Percentiles rank a stretch among this genome's conserved stretches.
These are phyloP conservation scores for Venusia cambrica DNA, from an alignment of 2,888 invertebrate species.

Conservation along the genomic window DNA sequence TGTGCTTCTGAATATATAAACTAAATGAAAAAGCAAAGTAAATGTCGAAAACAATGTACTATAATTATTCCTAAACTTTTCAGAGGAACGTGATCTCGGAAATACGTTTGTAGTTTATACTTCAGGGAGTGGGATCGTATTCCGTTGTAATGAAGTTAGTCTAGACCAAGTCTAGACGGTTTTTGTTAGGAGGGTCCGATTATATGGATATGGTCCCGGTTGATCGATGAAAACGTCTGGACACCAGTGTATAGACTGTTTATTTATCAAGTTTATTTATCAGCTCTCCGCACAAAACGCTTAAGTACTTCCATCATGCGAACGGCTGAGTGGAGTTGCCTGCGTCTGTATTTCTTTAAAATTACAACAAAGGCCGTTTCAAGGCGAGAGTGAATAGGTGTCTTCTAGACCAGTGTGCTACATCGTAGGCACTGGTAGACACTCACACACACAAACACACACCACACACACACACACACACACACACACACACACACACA, in stretches of 20 bases:
- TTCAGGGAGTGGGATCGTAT: conserved; percentile 20
- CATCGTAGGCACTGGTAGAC: too few relatives aligned
- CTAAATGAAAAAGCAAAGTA: conserved; percentile 25
- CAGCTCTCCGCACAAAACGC: too few relatives aligned
- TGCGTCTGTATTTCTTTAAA: too few relatives aligned
- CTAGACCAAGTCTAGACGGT: conserved; percentile 73
- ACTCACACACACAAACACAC: too few relatives aligned
- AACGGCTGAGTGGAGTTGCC: too few relatives aligned
- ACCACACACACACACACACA: too few relatives aligned
- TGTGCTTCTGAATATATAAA: too few relatives aligned
- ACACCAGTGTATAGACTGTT: conserved; percentile 1
- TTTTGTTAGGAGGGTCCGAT: conserved; percentile 34
- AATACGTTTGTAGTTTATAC: conserved; percentile 5
- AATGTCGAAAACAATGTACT: conserved; percentile 11
- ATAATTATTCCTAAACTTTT: conserved; percentile 19
- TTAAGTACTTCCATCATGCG: too few relatives aligned
- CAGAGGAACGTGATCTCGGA: conserved; percentile 6
- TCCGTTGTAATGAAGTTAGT: conserved; percentile 51
- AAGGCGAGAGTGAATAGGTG: too few relatives aligned
- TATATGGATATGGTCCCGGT: conserved; percentile 32
- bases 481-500: too few relatives aligned
- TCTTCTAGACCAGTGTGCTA: too few relatives aligned
- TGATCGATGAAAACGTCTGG: conserved; percentile 39
- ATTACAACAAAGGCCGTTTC: too few relatives aligned
- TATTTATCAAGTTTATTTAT: conserved; percentile 4